Base-by-base conservation (phyloP, 1,140 invertebrate genomes). In the Reticulitermes speratus region DNA sequence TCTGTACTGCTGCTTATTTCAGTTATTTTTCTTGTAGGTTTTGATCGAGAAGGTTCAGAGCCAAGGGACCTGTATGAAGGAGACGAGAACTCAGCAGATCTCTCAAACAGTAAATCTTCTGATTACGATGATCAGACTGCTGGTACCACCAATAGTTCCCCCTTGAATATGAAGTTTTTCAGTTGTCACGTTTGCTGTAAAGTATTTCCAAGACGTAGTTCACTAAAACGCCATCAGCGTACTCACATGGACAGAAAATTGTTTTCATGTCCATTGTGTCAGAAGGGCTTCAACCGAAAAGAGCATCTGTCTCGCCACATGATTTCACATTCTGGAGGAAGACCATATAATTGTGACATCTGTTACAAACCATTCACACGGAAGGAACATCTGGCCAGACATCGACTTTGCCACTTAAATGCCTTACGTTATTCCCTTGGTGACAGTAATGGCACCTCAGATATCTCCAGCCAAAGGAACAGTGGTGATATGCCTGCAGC, bases 301-400 rank as follows among this genome's bases (percentile, higher is more conserved):
- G 88, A 89, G 59, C 88, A 88, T 85, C 81, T 89, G n/a, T 85
- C 87, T 21, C 87, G 88, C 30, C 91, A 91, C 86, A 92, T 88
- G 88, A 75, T 88, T 38, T 89, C 87, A 55, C 88, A 90, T 87
- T 88, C 89, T 38, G 88, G 88, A 9, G 88, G 89, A 82, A 89
- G 89, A 84, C 90, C 90, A 5, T 91, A 88, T 84, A 86, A 87
- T 23, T 91, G 91, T 87, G 87, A 88, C 48, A 82, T 90, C 14
- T 94, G 94, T 87, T 88, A 90, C 44, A 90, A 90, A 45, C 90
- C 90, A 23, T 93, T 93, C 86, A 88, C 90, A 2, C 90, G 91
- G 9, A 89, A 88, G 21, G 92, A 92, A 86, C 91, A 92, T 55
- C 88, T 93, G 21, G 89, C 89, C 25, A 91, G 92, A 45, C 93